Conservation (phyloP, 2,113 vertebrate genomes). For the Macaca mulatta region DNA sequence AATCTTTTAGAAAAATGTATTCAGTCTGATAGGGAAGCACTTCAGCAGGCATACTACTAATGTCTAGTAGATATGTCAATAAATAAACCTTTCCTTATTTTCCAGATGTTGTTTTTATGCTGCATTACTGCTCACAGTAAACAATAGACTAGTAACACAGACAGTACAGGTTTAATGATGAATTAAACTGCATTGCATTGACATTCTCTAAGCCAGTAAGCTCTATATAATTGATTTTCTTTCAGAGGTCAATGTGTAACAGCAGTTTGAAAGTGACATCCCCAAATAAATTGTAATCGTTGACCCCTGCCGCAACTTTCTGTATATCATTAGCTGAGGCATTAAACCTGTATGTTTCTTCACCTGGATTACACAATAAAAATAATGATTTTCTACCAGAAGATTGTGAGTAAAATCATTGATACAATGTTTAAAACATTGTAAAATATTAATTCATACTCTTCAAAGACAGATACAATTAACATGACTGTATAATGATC, state of each 20-base stretch:
- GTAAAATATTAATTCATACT: not conserved
- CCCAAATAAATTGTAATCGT: conserved; percentile 75
- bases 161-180: conserved; percentile 70
- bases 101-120: conserved; percentile 54
- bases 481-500: not conserved
- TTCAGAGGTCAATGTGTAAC: conserved; percentile 74
- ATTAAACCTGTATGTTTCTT: conserved; percentile 64
- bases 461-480: not conserved
- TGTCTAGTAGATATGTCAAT: not conserved
- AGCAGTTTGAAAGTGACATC: conserved; percentile 73
- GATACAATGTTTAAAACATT: not conserved
- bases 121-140: conserved; percentile 64
- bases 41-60: not conserved
- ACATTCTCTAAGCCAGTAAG: conserved; percentile 73
- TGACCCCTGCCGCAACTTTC: conserved; percentile 61
- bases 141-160: conserved; percentile 60
- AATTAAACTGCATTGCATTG: conserved; percentile 73
- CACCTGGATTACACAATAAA: conserved; percentile 49
- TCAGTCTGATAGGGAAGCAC: not conserved
- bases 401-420: not conserved
- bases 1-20: conserved; percentile 48
- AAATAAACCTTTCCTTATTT: conserved; percentile 47
- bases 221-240: conserved; percentile 73
- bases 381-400: conserved; percentile 58
- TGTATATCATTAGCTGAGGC: conserved; percentile 66